phyloP scores from a whole-genome alignment of 2,888 invertebrate species.

The Leptodirus hochenwartii region DNA sequence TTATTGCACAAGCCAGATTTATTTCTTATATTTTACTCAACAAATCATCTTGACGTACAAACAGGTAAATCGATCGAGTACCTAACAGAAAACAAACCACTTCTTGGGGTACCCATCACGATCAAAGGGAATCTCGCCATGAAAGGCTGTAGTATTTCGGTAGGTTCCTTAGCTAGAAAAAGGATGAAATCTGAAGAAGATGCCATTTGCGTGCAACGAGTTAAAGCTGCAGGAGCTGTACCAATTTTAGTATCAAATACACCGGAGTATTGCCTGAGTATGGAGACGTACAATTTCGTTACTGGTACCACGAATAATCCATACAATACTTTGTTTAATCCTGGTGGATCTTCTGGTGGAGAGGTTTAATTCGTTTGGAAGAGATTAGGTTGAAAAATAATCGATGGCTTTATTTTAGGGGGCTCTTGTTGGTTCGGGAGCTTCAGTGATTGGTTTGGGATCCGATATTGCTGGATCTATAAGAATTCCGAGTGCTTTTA shows the following conservation, averaged over 20 bases:
- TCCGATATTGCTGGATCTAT: constrained; percentile 83
- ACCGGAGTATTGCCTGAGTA: constrained; percentile 76
- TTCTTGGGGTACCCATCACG: constrained; percentile 71
- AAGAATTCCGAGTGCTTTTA: constrained; percentile 67
- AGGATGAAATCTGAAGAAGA: constrained; percentile 38
- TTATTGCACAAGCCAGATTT: too few relatives aligned
- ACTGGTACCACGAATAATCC: constrained; percentile 71
- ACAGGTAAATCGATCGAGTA: constrained; percentile 28
- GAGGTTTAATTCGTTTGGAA: constrained; percentile 36
- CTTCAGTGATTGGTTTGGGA: constrained; percentile 58
- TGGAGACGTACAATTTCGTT: constrained; percentile 66
- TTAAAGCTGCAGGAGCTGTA: constrained; percentile 58
- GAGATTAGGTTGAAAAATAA: constrained; percentile 4
- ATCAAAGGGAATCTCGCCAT: constrained; percentile 42
- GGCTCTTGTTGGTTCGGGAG: constrained; percentile 42
- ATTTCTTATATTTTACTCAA: neutral
- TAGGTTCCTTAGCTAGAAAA: constrained; percentile 18
- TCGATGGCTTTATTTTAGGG: constrained; percentile 5
- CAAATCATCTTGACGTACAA: neutral
- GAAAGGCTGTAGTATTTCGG: constrained; percentile 28
- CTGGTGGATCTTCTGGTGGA: constrained; percentile 82
- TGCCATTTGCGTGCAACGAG: constrained; percentile 43
- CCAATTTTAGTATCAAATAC: constrained; percentile 69
- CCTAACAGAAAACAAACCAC: constrained; percentile 47
- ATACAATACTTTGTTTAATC: constrained; percentile 50